A percentile compares a stretch with the other conserved stretches of the same genome.
These are phyloP conservation scores for Dolichotis patagonum DNA, from an alignment of 2,113 vertebrate genomes.

Conservation along the genomic window DNA sequence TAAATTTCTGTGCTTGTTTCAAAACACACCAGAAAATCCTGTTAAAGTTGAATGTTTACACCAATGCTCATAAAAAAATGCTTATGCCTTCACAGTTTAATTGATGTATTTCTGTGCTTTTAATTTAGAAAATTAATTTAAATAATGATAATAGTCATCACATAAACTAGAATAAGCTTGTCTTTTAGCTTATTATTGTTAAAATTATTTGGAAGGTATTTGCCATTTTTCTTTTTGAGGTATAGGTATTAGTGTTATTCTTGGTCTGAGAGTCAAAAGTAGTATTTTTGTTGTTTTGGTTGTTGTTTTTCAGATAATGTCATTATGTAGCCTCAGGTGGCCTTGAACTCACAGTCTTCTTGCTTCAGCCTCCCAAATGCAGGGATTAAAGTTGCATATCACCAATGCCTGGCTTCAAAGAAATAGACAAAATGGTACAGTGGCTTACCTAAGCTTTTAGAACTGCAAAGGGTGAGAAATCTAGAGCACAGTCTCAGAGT, in stretches of 20 bases:
- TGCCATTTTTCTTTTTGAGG: background rate
- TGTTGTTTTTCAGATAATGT: background rate
- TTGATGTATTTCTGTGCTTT: background rate
- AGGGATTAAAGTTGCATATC: background rate
- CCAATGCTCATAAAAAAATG: background rate
- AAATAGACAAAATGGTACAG: background rate
- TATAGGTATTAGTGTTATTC: background rate
- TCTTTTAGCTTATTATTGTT: background rate
- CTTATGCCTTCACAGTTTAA: background rate
- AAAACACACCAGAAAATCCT: constrained; percentile 14
- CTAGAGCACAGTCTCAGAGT: background rate
- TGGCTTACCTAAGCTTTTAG: background rate
- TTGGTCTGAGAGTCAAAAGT: background rate
- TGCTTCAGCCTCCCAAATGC: background rate
- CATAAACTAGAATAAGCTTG: background rate
- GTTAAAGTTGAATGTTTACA: constrained; percentile 7
- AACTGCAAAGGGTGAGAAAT: background rate
- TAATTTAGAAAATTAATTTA: background rate
- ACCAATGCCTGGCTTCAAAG: background rate
- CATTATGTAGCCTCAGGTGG: background rate
- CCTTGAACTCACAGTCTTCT: background rate
- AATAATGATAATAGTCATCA: background rate
- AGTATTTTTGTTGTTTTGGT: background rate
- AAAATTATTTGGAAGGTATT: background rate
- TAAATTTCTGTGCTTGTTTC: constrained; percentile 28